phyloP scores from a whole-genome alignment of 2,888 invertebrate species.

The Stictocephala bisonia region DNA sequence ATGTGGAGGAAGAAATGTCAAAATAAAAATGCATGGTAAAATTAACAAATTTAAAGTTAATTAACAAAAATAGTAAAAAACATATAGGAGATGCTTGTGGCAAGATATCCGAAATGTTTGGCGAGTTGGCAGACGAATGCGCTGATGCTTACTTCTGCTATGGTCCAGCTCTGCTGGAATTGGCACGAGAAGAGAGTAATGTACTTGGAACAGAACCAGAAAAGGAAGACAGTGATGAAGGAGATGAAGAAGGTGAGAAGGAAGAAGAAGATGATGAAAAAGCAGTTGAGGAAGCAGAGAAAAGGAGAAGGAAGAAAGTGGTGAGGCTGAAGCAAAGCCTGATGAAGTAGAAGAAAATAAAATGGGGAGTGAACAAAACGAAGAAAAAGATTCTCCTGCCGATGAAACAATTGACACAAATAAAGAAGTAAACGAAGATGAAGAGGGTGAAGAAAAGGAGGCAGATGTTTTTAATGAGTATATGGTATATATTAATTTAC shows the following conservation, averaged over 20 bases:
- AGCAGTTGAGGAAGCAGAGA: conserved; percentile 70
- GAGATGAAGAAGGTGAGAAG: conserved; percentile 49
- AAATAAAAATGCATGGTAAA: too few species aligned
- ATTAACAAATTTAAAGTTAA: too few species aligned
- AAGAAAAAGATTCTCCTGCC: conserved; percentile 54
- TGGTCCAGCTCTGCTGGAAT: conserved; percentile 79
- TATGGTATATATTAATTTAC: too few species aligned
- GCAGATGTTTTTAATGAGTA: too few species aligned
- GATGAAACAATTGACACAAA: conserved; percentile 56
- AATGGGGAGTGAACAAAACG: conserved; percentile 64
- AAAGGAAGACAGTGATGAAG: conserved; percentile 45
- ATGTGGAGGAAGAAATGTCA: too few species aligned
- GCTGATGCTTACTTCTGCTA: conserved; percentile 91
- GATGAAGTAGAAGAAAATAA: conserved; percentile 63
- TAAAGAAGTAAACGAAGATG: conserved; percentile 66
- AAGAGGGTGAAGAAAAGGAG: conserved; percentile 62
- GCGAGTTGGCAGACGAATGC: conserved; percentile 85
- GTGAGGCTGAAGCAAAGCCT: conserved; percentile 61
- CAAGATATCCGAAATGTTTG: conserved; percentile 67
- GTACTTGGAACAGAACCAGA: conserved; percentile 72
- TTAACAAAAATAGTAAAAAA: too few species aligned
- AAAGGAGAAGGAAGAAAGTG: too few species aligned
- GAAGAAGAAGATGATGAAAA: conserved; percentile 64
- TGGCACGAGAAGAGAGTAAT: conserved; percentile 87
- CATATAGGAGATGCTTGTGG: conserved; percentile 57